Conservation (phyloP, 2,113 vertebrate species). For the Clinocottus analis region DNA sequence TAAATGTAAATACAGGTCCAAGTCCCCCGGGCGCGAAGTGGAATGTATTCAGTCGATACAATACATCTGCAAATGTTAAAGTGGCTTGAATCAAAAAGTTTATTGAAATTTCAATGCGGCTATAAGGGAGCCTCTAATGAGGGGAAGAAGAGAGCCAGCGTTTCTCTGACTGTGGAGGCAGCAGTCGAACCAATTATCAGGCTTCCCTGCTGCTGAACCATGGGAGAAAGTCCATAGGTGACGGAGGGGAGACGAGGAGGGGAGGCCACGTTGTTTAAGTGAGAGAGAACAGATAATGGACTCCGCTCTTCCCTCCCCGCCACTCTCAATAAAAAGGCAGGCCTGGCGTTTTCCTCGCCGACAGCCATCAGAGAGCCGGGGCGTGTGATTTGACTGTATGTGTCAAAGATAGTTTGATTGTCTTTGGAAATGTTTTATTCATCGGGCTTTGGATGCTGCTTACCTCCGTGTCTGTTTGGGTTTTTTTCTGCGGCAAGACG, state of each 20-base stretch:
- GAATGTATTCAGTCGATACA: constrained; percentile 57
- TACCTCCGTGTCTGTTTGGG: constrained; percentile 29
- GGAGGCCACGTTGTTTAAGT: constrained; percentile 57
- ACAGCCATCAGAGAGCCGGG: constrained; percentile 56
- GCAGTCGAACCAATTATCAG: constrained; percentile 78
- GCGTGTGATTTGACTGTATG: constrained; percentile 59
- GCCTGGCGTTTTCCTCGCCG: constrained; percentile 40
- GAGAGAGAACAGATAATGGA: constrained; percentile 73
- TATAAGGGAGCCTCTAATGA: constrained; percentile 74
- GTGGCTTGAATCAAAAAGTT: constrained; percentile 64
- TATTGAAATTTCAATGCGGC: constrained; percentile 72
- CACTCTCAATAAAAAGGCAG: constrained; percentile 34
- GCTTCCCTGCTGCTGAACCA: constrained; percentile 78
- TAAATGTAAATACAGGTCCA: constrained; percentile 38
- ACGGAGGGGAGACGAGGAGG: constrained; percentile 42
- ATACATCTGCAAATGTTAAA: constrained; percentile 72
- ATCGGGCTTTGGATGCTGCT: constrained; percentile 44
- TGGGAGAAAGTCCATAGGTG: constrained; percentile 76
- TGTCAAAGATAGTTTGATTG: constrained; percentile 66
- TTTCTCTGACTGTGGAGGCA: constrained; percentile 73
- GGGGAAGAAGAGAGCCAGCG: constrained; percentile 68
- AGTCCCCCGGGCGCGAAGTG: constrained; percentile 33
- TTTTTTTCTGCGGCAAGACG: constrained; percentile 47
- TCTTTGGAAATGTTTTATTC: constrained; percentile 74
- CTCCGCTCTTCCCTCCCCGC: constrained; percentile 34